Evolutionary conservation across 2,888 invertebrate genomes (phyloP).

Genomic region (Nymphalis c-album): DNA sequence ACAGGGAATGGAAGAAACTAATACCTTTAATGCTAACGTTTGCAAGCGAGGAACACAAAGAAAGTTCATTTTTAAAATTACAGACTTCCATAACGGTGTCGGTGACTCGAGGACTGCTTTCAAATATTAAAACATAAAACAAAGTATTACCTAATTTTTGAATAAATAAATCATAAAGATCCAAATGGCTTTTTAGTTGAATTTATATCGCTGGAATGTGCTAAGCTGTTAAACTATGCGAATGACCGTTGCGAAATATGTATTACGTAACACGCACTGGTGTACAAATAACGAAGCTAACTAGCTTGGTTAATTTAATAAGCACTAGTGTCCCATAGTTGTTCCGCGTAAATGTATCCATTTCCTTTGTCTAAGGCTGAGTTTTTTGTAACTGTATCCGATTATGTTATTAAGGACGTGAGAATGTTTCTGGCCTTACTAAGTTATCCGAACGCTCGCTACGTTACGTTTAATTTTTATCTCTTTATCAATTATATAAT

Average conservation of each 20-base stretch:
- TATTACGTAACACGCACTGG: constrained; percentile 27
- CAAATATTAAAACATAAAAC: background rate
- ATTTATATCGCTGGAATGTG: constrained; percentile 29
- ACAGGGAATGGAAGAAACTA: constrained; percentile 51
- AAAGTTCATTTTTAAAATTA: constrained; percentile 8
- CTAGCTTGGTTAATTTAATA: constrained; percentile 41
- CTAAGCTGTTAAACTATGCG: constrained; percentile 21
- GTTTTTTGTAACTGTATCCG: constrained; percentile 77
- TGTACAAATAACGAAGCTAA: constrained; percentile 17
- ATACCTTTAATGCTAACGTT: constrained; percentile 34
- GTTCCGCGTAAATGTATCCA: constrained; percentile 65
- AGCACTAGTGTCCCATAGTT: constrained; percentile 54
- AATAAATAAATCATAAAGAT: constrained; percentile 33
- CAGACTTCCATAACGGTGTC: background rate
- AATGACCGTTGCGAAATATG: constrained; percentile 25
- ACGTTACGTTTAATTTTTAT: constrained; percentile 61
- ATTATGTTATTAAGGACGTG: constrained; percentile 75
- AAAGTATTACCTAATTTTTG: constrained; percentile 31
- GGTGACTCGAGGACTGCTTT: background rate
- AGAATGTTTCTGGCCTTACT: constrained; percentile 56
- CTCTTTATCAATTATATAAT: constrained; percentile 27
- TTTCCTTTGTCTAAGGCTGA: constrained; percentile 72
- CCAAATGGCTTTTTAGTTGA: constrained; percentile 32
- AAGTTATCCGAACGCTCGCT: constrained; percentile 52
- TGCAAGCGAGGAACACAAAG: constrained; percentile 8